Evolutionary conservation across 2,888 invertebrate species (phyloP), one percentile per base, ranked within the genome.

Genomic region (Nomada goodeniana): DNA sequence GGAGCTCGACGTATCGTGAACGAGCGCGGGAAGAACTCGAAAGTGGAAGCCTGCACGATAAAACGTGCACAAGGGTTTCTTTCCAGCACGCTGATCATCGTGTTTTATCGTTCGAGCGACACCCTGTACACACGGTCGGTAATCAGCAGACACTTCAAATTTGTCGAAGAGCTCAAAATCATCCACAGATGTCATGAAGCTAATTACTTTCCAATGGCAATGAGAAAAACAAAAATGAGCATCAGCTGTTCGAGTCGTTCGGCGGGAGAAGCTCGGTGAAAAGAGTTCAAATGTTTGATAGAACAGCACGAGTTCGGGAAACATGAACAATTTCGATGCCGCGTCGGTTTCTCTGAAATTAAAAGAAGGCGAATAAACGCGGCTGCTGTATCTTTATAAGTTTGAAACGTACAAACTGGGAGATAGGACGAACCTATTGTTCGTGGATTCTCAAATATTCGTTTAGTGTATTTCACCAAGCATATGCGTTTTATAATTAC

Each of bases 101-200:
- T 53, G 71, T 80, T 88, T 87, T 87, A 87, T 88, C 87, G 82
- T 76, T 80, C 76, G 87, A 88, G 89, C 84, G 79, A 65, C 79
- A 69, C 57, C 73, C 67, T 18, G 76, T 50, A 72, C 50, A 29
- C 78, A 75, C 83, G 75, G 82, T 89, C 89, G 88, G 88, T 89
- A 88, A 88, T 65, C 73, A 60, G 59, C 70, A 68, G 57, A 50
- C 59, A 61, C 77, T 67, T 79, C 68, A 86, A 80, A 89, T 82
- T 76, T 85, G 67, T 87, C 68, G 80, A 84, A 89, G 89, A 88
- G 89, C 86, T 86, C 76, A 60, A 81, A 86, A 83, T 89, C 88
- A 89, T 89, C 69, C 88, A 89, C 82, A 88, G 88, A 88, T 88
- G 88, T 88, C 88, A 88, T 87, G 78, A 84, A 88, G 57, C 73